Evolutionary conservation across 2,797 vertebrate genomes (phyloP).

Genomic region (Catamblyrhynchus diadema): DNA sequence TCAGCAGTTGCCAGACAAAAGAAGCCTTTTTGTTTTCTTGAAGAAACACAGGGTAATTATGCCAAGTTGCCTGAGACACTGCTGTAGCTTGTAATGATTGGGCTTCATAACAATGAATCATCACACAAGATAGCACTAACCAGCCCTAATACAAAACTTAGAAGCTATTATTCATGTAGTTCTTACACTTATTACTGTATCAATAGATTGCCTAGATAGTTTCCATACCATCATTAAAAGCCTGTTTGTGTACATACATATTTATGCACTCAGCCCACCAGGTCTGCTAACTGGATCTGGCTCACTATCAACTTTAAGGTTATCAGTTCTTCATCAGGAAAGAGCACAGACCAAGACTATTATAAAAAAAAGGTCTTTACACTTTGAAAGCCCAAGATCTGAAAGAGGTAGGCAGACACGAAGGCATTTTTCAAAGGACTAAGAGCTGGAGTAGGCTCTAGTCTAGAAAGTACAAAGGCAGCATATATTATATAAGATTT

Average conservation of each 20-base stretch:
- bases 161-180: neutral
- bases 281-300: neutral
- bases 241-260: neutral
- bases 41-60: conserved; percentile 22
- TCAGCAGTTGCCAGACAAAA: conserved; percentile 7
- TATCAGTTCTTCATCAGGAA: neutral
- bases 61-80: neutral
- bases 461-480: conserved; percentile 1
- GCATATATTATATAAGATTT: neutral
- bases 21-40: conserved; percentile 32
- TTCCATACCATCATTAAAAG: neutral
- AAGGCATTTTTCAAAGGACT: conserved; percentile 29
- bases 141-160: neutral
- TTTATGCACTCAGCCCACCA: neutral
- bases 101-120: neutral
- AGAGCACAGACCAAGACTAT: neutral
- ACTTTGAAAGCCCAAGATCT: neutral
- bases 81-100: neutral
- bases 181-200: neutral
- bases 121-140: neutral
- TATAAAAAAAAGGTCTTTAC: neutral
- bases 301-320: neutral
- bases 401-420: neutral
- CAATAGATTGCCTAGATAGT: neutral
- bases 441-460: neutral